Evolutionary conservation across 2,797 vertebrate species (phyloP), one percentile per base, ranked within the genome.

Genomic region (Selene dorsalis): DNA sequence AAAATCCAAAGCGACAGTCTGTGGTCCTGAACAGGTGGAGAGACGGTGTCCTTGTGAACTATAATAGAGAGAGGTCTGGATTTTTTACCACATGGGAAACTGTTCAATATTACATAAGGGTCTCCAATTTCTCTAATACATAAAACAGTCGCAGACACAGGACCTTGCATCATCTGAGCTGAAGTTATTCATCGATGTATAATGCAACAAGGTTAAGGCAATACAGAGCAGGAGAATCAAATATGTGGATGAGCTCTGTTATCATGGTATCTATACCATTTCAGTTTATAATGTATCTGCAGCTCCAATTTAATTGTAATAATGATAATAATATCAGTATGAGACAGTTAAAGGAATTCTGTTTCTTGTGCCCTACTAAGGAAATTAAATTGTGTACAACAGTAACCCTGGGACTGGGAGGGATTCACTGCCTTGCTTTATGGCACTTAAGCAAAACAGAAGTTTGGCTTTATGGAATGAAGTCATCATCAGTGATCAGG

Each of bases 101-200:
- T 88, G 75, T 90, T 94, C 79, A 93, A 94, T 94, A 93, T 93
- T 93, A 88, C 88, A 93, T 91, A 80, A 94, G 92, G 87, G 83
- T 87, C 85, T 94, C 93, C 64, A 9, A 79, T 94, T 93, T 92
- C 92, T 92, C 85, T 84, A 57, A 91, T 90, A 93, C 82, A 93
- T 86, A 90, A 92, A 93, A 89, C 90, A 89, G 91, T 63, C 79
- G 8, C 81, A 86, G 92, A 94, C 88, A 86, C 79, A 78, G 73
- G 82, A 84, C 74, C 85, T 83, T 87, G 89, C 85, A 91, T 93
- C 89, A 92, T 93, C 88, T 75, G 92, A 91, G 89, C 91, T 88
- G 88, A 35, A 90, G 83, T 80, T 84, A 87, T 91, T 89, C 86
- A 62, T 53, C 62, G 0, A 89, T 89, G 85, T 80, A 88, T 89